Percentiles rank a stretch among this genome's conserved stretches.
These are phyloP conservation scores for Coturnix japonica DNA, from an alignment of 2,113 vertebrate genomes.

Conservation along the genomic window DNA sequence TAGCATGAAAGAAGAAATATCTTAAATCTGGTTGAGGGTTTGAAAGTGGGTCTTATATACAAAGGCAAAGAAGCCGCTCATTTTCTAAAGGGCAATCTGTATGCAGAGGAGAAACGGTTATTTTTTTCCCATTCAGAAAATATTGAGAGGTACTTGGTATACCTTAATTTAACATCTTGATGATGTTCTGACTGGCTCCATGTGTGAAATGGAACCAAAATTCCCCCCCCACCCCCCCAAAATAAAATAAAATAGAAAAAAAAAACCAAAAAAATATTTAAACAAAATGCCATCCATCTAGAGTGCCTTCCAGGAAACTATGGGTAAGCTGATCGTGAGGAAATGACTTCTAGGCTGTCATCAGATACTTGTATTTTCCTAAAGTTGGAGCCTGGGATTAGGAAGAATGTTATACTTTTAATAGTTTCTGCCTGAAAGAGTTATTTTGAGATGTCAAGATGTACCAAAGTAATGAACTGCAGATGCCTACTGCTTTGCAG, in stretches of 20 bases:
- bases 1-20: neutral
- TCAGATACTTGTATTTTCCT: neutral
- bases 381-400: neutral
- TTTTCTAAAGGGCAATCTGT: neutral
- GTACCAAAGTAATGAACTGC: neutral
- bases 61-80: neutral
- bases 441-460: neutral
- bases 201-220: neutral
- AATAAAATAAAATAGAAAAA: neutral
- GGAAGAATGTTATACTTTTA: neutral
- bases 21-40: neutral
- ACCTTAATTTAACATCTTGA: neutral
- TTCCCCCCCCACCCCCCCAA: no score
- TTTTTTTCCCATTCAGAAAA: neutral
- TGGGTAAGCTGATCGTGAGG: neutral
- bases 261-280: neutral
- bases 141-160: neutral
- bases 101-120: neutral
- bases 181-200: neutral
- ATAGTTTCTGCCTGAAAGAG: neutral
- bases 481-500: neutral
- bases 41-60: neutral
- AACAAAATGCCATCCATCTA: neutral
- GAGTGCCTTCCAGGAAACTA: neutral
- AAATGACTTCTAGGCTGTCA: neutral